phyloP scores from a whole-genome alignment of 2,113 vertebrate species.

The Gymnorhina tibicen region DNA sequence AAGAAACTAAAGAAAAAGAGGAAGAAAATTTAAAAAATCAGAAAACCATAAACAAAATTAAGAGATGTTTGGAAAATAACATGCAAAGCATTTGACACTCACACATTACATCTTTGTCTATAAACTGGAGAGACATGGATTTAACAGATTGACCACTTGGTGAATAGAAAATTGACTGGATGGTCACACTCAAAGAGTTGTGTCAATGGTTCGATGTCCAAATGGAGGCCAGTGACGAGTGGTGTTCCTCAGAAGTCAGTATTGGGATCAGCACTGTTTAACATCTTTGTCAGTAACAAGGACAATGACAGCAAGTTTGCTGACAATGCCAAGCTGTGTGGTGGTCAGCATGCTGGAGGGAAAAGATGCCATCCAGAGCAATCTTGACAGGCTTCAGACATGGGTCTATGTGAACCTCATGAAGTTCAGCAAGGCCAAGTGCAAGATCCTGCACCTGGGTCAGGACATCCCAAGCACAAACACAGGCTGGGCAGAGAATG shows the following conservation, averaged over 20 bases:
- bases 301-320: neutral
- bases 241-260: neutral
- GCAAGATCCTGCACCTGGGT: neutral
- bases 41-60: neutral
- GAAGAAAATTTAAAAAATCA: neutral
- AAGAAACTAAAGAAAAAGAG: neutral
- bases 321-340: neutral
- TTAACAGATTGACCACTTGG: neutral
- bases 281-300: neutral
- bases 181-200: neutral
- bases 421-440: neutral
- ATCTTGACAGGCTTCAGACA: neutral
- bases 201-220: neutral
- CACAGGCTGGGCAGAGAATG: neutral
- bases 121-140: neutral
- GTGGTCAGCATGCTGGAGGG: rapidly evolving
- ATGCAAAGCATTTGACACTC: neutral
- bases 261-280: neutral
- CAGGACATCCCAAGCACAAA: neutral
- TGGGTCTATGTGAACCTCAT: neutral
- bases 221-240: neutral
- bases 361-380: neutral
- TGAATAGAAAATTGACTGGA: neutral
- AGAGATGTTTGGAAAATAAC: neutral
- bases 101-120: neutral